Evolutionary conservation across 2,888 invertebrate species (phyloP).

Genomic region (Silvanus unidentatus): DNA sequence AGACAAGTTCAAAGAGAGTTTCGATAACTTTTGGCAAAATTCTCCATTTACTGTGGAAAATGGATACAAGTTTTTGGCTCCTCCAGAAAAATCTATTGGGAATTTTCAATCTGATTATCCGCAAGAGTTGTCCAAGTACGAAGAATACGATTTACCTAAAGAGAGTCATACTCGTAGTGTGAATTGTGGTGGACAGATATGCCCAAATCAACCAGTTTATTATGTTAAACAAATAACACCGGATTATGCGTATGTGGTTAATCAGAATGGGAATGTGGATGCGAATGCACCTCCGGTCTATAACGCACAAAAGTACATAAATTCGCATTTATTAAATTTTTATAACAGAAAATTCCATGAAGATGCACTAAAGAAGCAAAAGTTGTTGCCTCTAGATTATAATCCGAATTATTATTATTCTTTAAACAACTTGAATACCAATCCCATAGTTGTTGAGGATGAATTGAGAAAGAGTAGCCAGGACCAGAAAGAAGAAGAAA

Average conservation of each 20-base stretch:
- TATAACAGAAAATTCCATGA: constrained; percentile 29
- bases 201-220: background rate
- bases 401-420: background rate
- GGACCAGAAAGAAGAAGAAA: constrained; percentile 8
- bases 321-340: constrained; percentile 24
- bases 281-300: background rate
- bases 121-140: constrained; percentile 20
- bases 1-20: constrained; percentile 26
- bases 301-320: background rate
- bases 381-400: background rate
- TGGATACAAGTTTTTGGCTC: constrained; percentile 34
- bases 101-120: constrained; percentile 6
- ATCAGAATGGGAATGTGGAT: background rate
- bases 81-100: constrained; percentile 15
- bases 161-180: constrained; percentile 22
- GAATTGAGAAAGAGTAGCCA: constrained; percentile 6
- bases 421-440: no score
- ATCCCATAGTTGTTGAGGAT: background rate
- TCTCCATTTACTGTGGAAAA: constrained; percentile 26
- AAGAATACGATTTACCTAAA: constrained; percentile 24
- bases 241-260: background rate
- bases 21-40: constrained; percentile 28
- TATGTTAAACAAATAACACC: background rate
- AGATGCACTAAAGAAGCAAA: constrained; percentile 24
- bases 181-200: constrained; percentile 3